phyloP scores from a whole-genome alignment of 2,113 vertebrate species.

The Tonatia bakeri region DNA sequence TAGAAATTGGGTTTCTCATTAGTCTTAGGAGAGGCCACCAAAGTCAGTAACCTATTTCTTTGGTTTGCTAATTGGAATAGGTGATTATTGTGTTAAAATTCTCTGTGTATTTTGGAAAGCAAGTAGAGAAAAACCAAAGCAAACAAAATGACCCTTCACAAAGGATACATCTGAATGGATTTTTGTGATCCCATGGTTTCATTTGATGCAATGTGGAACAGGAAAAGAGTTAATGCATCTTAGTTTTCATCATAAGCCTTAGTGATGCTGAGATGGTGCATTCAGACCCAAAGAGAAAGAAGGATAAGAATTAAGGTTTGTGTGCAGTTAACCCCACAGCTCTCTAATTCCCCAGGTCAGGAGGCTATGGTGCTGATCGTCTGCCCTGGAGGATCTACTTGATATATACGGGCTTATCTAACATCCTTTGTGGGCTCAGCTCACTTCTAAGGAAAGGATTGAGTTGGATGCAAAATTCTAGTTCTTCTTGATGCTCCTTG shows the following conservation, averaged over 20 bases:
- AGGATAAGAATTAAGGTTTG: not conserved
- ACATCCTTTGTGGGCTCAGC: not conserved
- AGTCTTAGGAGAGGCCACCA: not conserved
- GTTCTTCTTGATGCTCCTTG: not conserved
- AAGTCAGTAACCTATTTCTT: not conserved
- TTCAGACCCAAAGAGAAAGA: not conserved
- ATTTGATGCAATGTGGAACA: not conserved
- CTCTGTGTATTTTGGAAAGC: not conserved
- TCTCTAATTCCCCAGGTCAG: not conserved
- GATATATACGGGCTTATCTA: not conserved
- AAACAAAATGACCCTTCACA: not conserved
- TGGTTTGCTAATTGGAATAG: not conserved
- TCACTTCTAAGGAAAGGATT: not conserved
- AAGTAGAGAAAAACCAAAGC: conserved; percentile 25
- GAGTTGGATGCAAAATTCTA: not conserved
- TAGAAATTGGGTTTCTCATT: not conserved
- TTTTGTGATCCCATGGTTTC: not conserved
- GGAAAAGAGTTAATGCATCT: not conserved
- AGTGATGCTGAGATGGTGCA: not conserved
- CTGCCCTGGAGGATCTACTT: not conserved
- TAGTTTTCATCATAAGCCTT: not conserved
- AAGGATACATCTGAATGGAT: not conserved
- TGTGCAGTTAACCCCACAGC: not conserved
- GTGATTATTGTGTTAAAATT: not conserved
- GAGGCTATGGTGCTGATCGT: not conserved